Evolutionary conservation across 2,888 invertebrate genomes (phyloP), one percentile per base, ranked within the genome.

Genomic region (Tyria jacobaeae): DNA sequence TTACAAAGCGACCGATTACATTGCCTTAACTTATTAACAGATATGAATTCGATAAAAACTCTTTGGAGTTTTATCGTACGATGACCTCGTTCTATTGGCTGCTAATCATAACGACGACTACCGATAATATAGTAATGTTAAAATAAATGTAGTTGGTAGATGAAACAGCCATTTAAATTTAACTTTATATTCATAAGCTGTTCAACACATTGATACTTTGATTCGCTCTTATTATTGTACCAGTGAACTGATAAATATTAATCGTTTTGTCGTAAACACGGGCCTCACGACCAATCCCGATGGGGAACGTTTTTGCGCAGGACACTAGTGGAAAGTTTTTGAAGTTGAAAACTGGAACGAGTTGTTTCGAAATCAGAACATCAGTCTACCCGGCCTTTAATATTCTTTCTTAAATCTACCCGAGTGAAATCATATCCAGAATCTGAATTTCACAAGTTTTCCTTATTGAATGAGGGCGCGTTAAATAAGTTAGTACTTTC

Each of bases 201-300:
- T 80, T 84, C 81, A 81, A 82, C 82, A 84, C 83, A 83, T 68
- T 76, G 79, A 86, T 83, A 83, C 83, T 85, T 87, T 85, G 85
- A 84, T 87, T 84, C 83, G 82, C 76, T 83, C 83, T 84, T 86
- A 83, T 86, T 85, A 81, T 85, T 82, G 77, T 82, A 80, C 74
- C 82, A 76, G 82, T 82, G 81, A 87, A 80, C 84, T 88, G 83
- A 85, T 92, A 84, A 90, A 92, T 92, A 91, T 91, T 89, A 83
- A 90, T 86, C 71, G 66, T 64, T 66, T 64, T 69, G 70, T 76
- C 73, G 76, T 81, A 80, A 84, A 84, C 76, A 79, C 69, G 71
- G 69, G 79, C 79, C 78, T 73, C 79, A 74, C 75, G 64, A 65
- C 72, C 76, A 76, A 79, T 79, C 79, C 81, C 77, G 75, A 70